Evolutionary conservation across 2,797 vertebrate species (phyloP).

Genomic region (Aselliscus stoliczkanus): DNA sequence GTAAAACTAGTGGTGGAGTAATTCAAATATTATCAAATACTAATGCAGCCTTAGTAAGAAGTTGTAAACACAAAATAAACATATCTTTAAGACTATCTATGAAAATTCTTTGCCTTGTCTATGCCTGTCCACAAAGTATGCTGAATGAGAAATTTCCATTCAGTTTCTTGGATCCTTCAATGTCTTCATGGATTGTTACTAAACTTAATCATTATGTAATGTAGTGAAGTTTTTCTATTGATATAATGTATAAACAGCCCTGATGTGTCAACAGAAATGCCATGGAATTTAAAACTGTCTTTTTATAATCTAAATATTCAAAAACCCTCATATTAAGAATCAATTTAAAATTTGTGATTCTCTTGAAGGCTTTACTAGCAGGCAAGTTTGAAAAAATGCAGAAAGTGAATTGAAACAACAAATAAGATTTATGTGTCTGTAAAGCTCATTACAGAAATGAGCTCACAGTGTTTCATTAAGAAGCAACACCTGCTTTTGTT

Average conservation of each 20-base stretch:
- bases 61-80: background rate
- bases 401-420: constrained; percentile 38
- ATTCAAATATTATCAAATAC: background rate
- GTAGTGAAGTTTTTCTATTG: background rate
- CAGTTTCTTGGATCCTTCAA: background rate
- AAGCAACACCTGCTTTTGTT: constrained; percentile 29
- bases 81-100: background rate
- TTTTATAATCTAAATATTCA: constrained; percentile 45
- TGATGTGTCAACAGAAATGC: constrained; percentile 41
- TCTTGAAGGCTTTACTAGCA: constrained; percentile 63
- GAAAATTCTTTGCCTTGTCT: background rate
- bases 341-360: constrained; percentile 60
- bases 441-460: constrained; percentile 54
- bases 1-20: background rate
- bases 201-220: constrained; percentile 52
- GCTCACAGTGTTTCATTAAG: constrained; percentile 9
- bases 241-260: constrained; percentile 54
- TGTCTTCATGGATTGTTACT: constrained; percentile 6
- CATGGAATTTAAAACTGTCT: constrained; percentile 44
- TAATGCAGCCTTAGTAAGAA: background rate
- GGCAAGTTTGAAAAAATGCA: constrained; percentile 36
- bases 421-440: constrained; percentile 47
- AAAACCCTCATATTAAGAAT: constrained; percentile 66
- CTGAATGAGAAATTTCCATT: background rate
- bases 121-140: background rate